phyloP scores from a whole-genome alignment of 2,797 vertebrate species.

The Enteromius mattozi region DNA sequence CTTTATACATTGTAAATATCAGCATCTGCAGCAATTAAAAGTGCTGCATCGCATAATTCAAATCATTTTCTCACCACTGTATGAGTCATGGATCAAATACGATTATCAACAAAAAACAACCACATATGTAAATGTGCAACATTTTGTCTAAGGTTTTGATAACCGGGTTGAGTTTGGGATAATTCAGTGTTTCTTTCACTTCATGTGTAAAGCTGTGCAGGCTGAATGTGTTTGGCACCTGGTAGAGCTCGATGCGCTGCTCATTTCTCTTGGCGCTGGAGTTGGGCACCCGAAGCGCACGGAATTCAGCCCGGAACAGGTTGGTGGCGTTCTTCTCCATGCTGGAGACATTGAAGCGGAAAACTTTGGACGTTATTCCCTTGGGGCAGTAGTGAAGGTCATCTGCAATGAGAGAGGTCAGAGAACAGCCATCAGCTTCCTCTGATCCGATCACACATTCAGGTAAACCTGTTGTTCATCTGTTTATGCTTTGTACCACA shows the following conservation, averaged over 20 bases:
- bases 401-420: constrained; percentile 80
- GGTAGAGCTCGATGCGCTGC: constrained; percentile 96
- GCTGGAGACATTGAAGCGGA: constrained; percentile 93
- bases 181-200: no score
- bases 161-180: background rate
- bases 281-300: constrained; percentile 90
- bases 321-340: constrained; percentile 97
- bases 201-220: background rate
- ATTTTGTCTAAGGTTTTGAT: background rate
- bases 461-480: background rate
- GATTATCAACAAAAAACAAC: background rate
- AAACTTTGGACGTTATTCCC: constrained; percentile 91
- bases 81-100: background rate
- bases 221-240: constrained; percentile 78
- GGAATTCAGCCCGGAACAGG: constrained; percentile 95
- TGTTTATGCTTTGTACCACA: background rate
- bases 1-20: background rate
- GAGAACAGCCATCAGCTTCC: background rate
- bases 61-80: background rate
- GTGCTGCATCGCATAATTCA: background rate
- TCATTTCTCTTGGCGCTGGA: constrained; percentile 88
- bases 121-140: background rate
- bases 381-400: constrained; percentile 89
- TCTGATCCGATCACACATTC: background rate
- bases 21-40: background rate